Base-by-base conservation (phyloP, 2,797 vertebrate genomes). In the Champsocephalus gunnari region DNA sequence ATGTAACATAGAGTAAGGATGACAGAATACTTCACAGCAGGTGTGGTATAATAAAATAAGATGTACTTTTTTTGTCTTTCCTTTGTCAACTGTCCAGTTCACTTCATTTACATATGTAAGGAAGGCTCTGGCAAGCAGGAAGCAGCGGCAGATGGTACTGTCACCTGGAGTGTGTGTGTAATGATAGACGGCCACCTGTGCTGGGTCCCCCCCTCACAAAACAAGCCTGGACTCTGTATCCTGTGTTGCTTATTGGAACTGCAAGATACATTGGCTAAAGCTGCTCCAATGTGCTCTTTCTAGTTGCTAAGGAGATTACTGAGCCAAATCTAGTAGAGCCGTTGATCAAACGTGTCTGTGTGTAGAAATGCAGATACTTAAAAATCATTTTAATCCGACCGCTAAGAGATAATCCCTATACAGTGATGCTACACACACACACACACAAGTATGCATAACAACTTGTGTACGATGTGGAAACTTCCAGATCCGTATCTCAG, bases 171-270 rank as follows among this genome's bases (percentile, higher is more conserved):
- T 76, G 74, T 79, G 57, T 79, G 83, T 79, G 60, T 73, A 71
- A 74, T 88, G 89, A 88, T 81, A 88, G 91, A 91, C 73, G 74
- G 85, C 92, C 90, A 91, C 90, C 91, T 92, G 92, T n/a, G 85
- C 73, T 16, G 19, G 77, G 69, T 66, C 85, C 50, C 47, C 75
- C 34, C 6, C 34, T 38, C 8, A 71, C 73, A 70, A 79, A 82
- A 75, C 71, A 71, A 73, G 76, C 80, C 70, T 59, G 49, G 63
- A 62, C 61, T 77, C 67, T 56, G 71, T 67, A 24, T 84, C 79
- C 38, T 19, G 66, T 60, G 41, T 79, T 80, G 53, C 77, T 57
- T 76, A 38, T 57, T 75, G 59, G 64, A 78, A 51, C 64, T 65
- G 76, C 62, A 50, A 80, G 21, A 12, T 43, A 64, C 87, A 77